Evolutionary conservation across 1,140 invertebrate genomes (phyloP), one percentile per base, ranked within the genome.

Genomic region (Agrilus planipennis): DNA sequence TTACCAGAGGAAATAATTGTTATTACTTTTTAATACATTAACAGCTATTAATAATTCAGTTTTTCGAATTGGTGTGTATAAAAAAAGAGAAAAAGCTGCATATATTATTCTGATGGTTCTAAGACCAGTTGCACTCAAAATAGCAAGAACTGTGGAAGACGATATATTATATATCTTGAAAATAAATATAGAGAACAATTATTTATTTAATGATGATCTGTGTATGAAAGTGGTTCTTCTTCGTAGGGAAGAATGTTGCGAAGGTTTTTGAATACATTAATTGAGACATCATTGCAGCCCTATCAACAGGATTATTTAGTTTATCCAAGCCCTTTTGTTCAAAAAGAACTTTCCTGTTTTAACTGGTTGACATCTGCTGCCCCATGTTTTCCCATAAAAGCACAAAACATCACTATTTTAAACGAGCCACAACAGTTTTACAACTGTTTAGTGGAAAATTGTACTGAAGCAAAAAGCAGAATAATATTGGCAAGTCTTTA

Each of bases 401-500:
- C 77, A 17, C 73, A 73, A 1, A 80, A 82, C 54, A 71, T 88
- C 12, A 73, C 70, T 44, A 71, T 89, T 31, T 75, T 90, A 45
- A 68, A 73, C 18, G 77, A 84, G 51, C 88, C 88, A 3, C 61
- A 66, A 25, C 69, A 73, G 39, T 91, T 89, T 61, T 90, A 90
- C 55, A 62, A 77, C 11, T 77, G 71, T 2, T 53, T 93, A 11
- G 55, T 90, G 53, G 63, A 79, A 25, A 77, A 79, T 60, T 79
- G 82, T 50, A 61, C 63, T 49, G 67, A 60, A 45, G 85, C 91
- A 2, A 76, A 77, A 46, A 66, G 69, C 36, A 74, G 94, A 53
- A 86, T 99, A 54, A 79, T 82, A 0, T 62, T 98, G 34, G 84
- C 91, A 2, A 95, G 93, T 32, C 64, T 99, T 4, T 99, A 99